Evolutionary conservation across 2,797 vertebrate genomes (phyloP).

Genomic region (Scarus forsteni): DNA sequence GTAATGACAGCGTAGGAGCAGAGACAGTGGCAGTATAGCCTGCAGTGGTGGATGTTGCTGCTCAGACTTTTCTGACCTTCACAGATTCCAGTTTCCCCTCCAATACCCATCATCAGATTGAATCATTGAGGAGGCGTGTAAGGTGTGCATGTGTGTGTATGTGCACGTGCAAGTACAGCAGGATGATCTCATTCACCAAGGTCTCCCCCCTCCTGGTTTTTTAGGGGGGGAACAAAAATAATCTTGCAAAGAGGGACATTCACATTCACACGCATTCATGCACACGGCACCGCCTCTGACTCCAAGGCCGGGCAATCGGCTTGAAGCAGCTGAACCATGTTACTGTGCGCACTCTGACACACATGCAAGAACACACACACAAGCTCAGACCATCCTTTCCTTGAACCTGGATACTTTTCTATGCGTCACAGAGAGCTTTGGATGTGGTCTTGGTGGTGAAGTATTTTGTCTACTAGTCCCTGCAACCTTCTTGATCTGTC

Average conservation of each 20-base stretch:
- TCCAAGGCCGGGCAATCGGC: slow-evolving; percentile 71
- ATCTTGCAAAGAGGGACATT: slow-evolving; percentile 74
- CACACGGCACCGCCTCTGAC: slow-evolving; percentile 55
- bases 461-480: slow-evolving; percentile 60
- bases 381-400: slow-evolving; percentile 48
- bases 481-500: slow-evolving; percentile 39
- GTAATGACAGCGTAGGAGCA: slow-evolving; percentile 70
- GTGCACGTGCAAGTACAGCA: slow-evolving; percentile 48
- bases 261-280: slow-evolving; percentile 66
- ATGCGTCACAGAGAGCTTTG: slow-evolving; percentile 41
- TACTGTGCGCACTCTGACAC: slow-evolving; percentile 42
- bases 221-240: slow-evolving; percentile 69
- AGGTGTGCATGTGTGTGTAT: slow-evolving; percentile 20
- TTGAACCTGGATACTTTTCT: slow-evolving; percentile 60
- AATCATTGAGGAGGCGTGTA: slow-evolving; percentile 67
- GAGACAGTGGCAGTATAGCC: slow-evolving; percentile 65
- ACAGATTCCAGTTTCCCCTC: slow-evolving; percentile 73
- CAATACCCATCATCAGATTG: slow-evolving; percentile 76
- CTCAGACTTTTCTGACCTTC: slow-evolving; percentile 78
- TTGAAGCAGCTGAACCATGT: slow-evolving; percentile 70
- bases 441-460: slow-evolving; percentile 49
- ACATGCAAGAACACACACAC: slow-evolving; percentile 37
- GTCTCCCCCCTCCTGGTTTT: slow-evolving; percentile 68
- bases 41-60: slow-evolving; percentile 73
- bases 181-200: slow-evolving; percentile 77